Base-by-base conservation (phyloP, 2,113 vertebrate species). In the Mormyrus lacerda region DNA sequence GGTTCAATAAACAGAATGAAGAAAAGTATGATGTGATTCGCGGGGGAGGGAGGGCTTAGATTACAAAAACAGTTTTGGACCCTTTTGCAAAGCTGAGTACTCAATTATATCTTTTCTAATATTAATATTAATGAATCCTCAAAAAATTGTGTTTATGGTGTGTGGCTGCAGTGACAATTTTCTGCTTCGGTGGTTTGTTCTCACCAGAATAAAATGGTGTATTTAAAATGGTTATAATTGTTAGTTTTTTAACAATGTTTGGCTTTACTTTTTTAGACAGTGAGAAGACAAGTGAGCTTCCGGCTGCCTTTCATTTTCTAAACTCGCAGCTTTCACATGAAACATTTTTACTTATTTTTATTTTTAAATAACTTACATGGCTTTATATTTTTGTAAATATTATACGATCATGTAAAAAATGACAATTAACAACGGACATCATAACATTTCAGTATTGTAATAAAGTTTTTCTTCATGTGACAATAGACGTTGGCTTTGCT, bases 141-240 rank as follows among this genome's bases (percentile, higher is more conserved):
- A 76, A 90, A 93, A 94, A 92, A 92, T 91, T 91, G 92, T 95
- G 94, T 95, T 95, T 95, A 94, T 95, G 91, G 85, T 89, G 89
- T 94, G 92, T 92, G 94, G 94, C 95, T 95, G 94, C 95, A 96
- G 95, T 94, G 94, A 95, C 96, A 96, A 96, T 96, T 96, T 96
- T 95, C 95, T 96, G 96, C 96, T 95, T 95, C 94, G 95, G 92
- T 95, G 95, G 93, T 95, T 96, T 96, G 95, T 96, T 96, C 94
- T 96, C 92, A 90, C 92, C 93, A 91, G 92, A 93, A 94, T 96
- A 95, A 96, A 96, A 95, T 95, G 95, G 95, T 96, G 95, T 95
- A 95, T 95, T 96, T 96, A 96, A 96, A 96, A 96, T 95, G 93
- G 92, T 94, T 95, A 95, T 95, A 95, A 96, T 96, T 96, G 95